These are phyloP conservation scores for Fistularia tabacaria DNA, from an alignment of 2,797 vertebrate species.

Conservation along the genomic window DNA sequence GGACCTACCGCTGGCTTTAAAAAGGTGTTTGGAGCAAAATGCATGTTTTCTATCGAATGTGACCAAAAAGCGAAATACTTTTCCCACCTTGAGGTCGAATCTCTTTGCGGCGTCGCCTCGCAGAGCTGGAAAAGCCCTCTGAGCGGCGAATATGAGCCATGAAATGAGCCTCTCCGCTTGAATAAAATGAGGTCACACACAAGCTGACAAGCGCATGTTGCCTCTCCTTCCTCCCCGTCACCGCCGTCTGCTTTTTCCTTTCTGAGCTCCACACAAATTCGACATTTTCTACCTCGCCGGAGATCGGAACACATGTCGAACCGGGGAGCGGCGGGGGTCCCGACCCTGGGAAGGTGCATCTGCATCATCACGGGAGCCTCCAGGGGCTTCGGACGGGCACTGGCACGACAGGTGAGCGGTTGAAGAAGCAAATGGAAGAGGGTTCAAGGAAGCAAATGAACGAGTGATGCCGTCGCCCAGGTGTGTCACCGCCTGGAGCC, in stretches of 20 bases:
- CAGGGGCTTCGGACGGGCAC: conserved; percentile 74
- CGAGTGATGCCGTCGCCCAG: conserved; percentile 27
- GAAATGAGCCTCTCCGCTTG: too few species aligned
- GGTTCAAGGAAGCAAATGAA: background rate
- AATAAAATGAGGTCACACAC: too few species aligned
- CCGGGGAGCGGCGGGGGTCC: background rate
- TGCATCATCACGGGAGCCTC: conserved; percentile 83
- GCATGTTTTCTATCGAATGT: too few species aligned
- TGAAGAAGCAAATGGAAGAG: background rate
- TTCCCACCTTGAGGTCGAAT: too few species aligned
- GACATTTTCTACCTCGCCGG: background rate
- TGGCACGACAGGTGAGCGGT: conserved; percentile 52
- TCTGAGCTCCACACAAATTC: background rate
- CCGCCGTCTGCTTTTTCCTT: background rate
- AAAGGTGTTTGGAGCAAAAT: too few species aligned
- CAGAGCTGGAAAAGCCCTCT: too few species aligned
- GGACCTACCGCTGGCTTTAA: too few species aligned
- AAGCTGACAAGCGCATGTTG: background rate
- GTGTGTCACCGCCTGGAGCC: conserved; percentile 40
- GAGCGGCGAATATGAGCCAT: too few species aligned
- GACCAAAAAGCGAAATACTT: too few species aligned
- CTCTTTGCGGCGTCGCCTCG: too few species aligned
- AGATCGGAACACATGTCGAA: conserved; percentile 14
- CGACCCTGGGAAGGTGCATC: conserved; percentile 47
- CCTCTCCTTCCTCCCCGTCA: background rate